These are phyloP conservation scores for Mirza zaza DNA, from an alignment of 2,113 vertebrate genomes.

Conservation along the genomic window DNA sequence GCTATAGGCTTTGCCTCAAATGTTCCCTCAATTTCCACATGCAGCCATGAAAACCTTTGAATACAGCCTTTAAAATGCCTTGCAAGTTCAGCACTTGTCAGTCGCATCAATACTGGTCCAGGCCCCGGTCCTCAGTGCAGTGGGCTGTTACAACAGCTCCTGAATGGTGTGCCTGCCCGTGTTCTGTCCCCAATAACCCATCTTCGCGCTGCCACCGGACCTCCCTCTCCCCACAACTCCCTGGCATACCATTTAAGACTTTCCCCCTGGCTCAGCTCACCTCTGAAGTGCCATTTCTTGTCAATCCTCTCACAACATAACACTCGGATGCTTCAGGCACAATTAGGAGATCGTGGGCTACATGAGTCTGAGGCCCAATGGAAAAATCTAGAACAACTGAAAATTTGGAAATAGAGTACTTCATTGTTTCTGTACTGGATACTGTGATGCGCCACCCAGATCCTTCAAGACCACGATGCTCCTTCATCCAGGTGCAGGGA, in stretches of 20 bases:
- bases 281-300: background rate
- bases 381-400: background rate
- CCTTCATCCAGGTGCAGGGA: background rate
- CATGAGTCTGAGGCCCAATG: background rate
- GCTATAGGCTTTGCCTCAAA: background rate
- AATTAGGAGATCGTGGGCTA: background rate
- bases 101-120: background rate
- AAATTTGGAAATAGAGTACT: background rate
- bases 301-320: background rate
- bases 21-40: background rate
- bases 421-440: background rate
- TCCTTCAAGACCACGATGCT: background rate
- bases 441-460: background rate
- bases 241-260: background rate
- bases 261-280: background rate
- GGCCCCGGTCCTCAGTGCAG: background rate
- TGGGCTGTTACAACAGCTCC: background rate
- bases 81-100: background rate
- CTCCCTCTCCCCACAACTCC: background rate
- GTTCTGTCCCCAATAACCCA: background rate
- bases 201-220: no score
- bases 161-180: background rate
- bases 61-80: background rate
- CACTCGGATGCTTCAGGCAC: background rate
- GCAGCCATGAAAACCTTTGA: background rate